Evolutionary conservation across 2,797 vertebrate species (phyloP).

Genomic region (Crenuchus spilurus): DNA sequence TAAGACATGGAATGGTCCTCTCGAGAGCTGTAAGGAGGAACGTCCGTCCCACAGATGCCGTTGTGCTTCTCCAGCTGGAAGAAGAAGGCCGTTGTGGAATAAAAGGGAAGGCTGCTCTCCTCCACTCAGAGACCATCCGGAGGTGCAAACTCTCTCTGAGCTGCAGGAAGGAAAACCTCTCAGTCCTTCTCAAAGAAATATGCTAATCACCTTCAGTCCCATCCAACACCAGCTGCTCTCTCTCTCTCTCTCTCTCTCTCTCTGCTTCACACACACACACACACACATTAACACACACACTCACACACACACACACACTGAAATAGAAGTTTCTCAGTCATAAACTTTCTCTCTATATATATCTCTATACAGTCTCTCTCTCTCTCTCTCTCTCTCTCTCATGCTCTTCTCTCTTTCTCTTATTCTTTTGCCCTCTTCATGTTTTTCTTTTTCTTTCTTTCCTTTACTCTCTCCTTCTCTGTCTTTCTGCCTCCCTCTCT

Average conservation of each 20-base stretch:
- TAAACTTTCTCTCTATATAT: too few relatives aligned
- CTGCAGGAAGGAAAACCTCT: slow-evolving; percentile 67
- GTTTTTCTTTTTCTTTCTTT: too few relatives aligned
- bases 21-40: slow-evolving; percentile 49
- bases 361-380: too few relatives aligned
- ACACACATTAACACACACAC: too few relatives aligned
- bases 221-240: slow-evolving; percentile 69
- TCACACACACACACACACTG: too few relatives aligned
- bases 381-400: too few relatives aligned
- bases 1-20: slow-evolving; percentile 52
- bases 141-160: slow-evolving; percentile 55
- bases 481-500: too few relatives aligned
- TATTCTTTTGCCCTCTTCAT: too few relatives aligned
- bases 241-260: too few relatives aligned
- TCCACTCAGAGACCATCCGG: slow-evolving; percentile 53
- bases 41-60: slow-evolving; percentile 46
- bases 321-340: too few relatives aligned
- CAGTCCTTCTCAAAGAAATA: slow-evolving; percentile 54
- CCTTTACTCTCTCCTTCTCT: slow-evolving; percentile 44
- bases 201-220: slow-evolving; percentile 62
- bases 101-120: slow-evolving; percentile 58
- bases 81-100: slow-evolving; percentile 51
- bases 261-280: slow-evolving; percentile 39
- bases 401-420: too few relatives aligned
- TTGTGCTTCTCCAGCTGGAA: slow-evolving; percentile 52